These are phyloP conservation scores for Limnephilus auricula DNA, from an alignment of 2,888 invertebrate species.

Conservation along the genomic window DNA sequence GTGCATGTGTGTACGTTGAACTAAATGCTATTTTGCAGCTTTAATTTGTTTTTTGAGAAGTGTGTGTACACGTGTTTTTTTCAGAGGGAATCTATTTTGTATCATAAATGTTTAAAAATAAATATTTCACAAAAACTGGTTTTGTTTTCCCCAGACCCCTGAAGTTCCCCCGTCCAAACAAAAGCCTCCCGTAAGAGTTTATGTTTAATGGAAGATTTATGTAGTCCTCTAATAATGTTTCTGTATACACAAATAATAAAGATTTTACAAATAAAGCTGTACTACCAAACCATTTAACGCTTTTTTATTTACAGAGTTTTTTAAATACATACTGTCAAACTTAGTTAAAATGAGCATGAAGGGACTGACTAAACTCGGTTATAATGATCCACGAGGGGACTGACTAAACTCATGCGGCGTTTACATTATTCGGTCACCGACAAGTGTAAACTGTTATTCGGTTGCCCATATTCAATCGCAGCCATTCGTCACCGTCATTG, in stretches of 20 bases:
- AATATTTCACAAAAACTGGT: slow-evolving; percentile 1
- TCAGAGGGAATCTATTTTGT: slow-evolving; percentile 26
- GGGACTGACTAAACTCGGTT: too few relatives aligned
- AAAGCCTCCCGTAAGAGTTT: background rate
- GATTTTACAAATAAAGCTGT: slow-evolving; percentile 12
- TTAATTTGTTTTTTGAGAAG: slow-evolving; percentile 25
- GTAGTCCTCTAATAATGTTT: background rate
- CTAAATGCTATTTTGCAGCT: background rate
- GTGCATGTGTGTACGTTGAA: slow-evolving; percentile 13
- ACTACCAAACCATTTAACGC: background rate
- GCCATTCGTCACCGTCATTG: too few relatives aligned
- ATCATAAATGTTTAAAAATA: background rate
- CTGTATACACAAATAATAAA: background rate
- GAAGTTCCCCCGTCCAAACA: background rate
- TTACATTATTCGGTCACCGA: too few relatives aligned
- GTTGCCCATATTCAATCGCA: too few relatives aligned
- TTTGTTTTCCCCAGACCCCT: slow-evolving; percentile 28
- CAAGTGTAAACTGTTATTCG: too few relatives aligned
- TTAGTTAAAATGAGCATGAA: background rate
- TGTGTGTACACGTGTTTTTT: background rate
- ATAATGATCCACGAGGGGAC: too few relatives aligned
- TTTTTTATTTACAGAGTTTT: background rate
- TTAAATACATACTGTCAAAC: background rate
- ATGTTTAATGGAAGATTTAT: background rate
- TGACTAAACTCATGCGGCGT: too few relatives aligned